These are phyloP conservation scores for Xiphydria camelus DNA, from an alignment of 2,888 invertebrate species.

Conservation along the genomic window DNA sequence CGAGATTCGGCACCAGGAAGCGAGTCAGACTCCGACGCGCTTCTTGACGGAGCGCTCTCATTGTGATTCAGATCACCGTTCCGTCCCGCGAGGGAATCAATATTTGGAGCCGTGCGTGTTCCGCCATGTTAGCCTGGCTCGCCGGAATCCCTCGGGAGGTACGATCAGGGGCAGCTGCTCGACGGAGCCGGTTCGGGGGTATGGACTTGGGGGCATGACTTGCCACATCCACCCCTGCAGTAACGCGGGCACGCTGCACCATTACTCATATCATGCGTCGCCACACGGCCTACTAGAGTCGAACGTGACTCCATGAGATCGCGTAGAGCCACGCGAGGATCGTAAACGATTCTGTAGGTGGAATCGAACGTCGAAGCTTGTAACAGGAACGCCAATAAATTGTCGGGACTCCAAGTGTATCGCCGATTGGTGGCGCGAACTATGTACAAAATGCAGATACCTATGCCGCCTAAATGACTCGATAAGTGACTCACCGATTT, in stretches of 20 bases:
- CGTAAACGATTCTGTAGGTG: neutral
- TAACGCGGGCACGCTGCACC: slow-evolving; percentile 55
- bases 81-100: slow-evolving; percentile 50
- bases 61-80: slow-evolving; percentile 17
- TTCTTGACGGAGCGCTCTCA: slow-evolving; percentile 8
- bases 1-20: slow-evolving; percentile 5
- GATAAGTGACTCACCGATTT: too few species aligned
- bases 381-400: too few species aligned
- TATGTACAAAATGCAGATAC: too few species aligned
- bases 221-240: slow-evolving; percentile 49
- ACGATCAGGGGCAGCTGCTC: slow-evolving; percentile 27
- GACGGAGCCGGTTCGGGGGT: slow-evolving; percentile 22
- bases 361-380: too few species aligned
- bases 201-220: slow-evolving; percentile 53
- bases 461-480: too few species aligned
- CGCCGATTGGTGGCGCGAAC: too few species aligned
- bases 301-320: neutral
- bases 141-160: slow-evolving; percentile 37
- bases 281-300: slow-evolving; percentile 34
- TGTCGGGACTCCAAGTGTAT: too few species aligned
- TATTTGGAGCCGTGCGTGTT: slow-evolving; percentile 52
- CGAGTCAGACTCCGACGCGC: slow-evolving; percentile 6
- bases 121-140: slow-evolving; percentile 47
- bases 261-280: slow-evolving; percentile 57
- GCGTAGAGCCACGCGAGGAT: too few species aligned